Percentiles rank a stretch among this genome's conserved stretches.
Evolutionary conservation across 2,797 vertebrate species (phyloP).

Genomic region (Xenops minutus): DNA sequence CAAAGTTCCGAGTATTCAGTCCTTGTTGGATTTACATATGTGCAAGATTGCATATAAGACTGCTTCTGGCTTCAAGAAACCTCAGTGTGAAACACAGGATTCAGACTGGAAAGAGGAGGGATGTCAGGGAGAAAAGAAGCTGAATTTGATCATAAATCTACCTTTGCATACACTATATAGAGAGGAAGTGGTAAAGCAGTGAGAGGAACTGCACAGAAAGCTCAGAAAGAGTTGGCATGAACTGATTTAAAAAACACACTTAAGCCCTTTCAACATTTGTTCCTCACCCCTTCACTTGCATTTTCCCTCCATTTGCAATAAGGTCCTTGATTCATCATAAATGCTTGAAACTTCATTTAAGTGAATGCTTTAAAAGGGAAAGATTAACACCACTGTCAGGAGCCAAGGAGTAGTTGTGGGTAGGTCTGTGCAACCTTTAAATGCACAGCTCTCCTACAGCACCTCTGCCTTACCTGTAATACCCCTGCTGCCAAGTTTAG

Average conservation of each 20-base stretch:
- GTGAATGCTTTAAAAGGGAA: background rate
- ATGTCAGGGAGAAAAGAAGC: background rate
- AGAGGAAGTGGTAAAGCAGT: background rate
- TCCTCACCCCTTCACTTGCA: background rate
- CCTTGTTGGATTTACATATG: background rate
- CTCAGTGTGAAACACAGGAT: background rate
- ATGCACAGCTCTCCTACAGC: background rate
- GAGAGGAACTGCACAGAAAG: background rate
- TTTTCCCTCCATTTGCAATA: background rate
- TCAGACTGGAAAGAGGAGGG: background rate
- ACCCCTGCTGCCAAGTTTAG: background rate
- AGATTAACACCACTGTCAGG: background rate
- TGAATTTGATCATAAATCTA: slow-evolving; percentile 19
- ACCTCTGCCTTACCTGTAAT: background rate
- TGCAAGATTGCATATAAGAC: background rate
- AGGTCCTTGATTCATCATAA: background rate
- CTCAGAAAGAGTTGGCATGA: background rate
- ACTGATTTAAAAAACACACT: background rate
- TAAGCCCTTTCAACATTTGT: background rate
- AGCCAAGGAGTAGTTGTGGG: background rate
- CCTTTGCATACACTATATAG: background rate
- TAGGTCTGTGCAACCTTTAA: background rate
- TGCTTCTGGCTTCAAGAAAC: background rate
- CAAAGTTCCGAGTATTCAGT: background rate
- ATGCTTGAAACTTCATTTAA: background rate